Evolutionary conservation across 2,888 invertebrate genomes (phyloP), one percentile per base, ranked within the genome.

Genomic region (Ophonus ardosiacus): DNA sequence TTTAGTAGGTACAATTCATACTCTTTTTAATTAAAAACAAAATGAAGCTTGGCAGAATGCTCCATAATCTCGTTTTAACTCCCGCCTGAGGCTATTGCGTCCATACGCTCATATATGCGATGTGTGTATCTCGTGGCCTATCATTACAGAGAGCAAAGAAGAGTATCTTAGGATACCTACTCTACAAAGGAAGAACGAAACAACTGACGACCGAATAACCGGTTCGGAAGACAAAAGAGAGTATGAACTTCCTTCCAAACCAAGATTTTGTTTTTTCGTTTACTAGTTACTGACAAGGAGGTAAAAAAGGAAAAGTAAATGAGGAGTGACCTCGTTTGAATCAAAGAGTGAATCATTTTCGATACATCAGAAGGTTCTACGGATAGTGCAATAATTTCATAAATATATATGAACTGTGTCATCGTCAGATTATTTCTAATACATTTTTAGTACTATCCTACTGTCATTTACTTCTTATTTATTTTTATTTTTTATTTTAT

Each of bases 201-300:
- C 68, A 68, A 74, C 71, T 74, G 71, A 43, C 71, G n/a, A 43
- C 40, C 71, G 43, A 74, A 74, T 74, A 74, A 74, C 71, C 71
- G 71, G 71, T 74, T 74, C 43, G 43, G 43, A 74, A 74, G 21
- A 74, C 71, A 74, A 74, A 74, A 74, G 71, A 74, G 71, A 74
- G 71, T 74, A 21, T 74, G 43, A 15, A 74, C 71, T 74, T 74
- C 71, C 71, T 74, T 74, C 43, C 40, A 43, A 74, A 43, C 40
- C 40, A 17, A n/a, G 7, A 74, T 18, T 74, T 74, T 74, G 31
- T 13, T 68, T 43, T 43, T 74, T 74, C 40, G 40, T 43, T 74
- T 18, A 38, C 40, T 71, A 31, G 68, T 68, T 63, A 10, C 63
- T 51, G 43, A 51, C 18, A 63, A 38, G 68, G 38, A 15, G 31